Percentiles rank a stretch among this genome's conserved stretches.
Evolutionary conservation across 2,888 invertebrate genomes (phyloP).

Genomic region (Proisotoma minuta): DNA sequence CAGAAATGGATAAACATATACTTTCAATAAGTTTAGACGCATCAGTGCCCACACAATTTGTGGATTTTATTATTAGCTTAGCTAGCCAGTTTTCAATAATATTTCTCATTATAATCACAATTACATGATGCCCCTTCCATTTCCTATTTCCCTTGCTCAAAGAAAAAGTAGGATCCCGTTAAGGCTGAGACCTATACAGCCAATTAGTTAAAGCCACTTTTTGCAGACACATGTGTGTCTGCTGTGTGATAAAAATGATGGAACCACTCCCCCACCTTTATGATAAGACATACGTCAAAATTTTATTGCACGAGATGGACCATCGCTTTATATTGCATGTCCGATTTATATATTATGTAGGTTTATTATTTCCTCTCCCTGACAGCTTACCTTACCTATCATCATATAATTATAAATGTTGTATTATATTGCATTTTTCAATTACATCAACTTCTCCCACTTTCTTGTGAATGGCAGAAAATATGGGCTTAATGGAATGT

Average conservation of each 20-base stretch:
- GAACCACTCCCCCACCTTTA: background rate
- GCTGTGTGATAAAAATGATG: background rate
- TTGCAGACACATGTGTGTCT: background rate
- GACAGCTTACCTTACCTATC: too few relatives aligned
- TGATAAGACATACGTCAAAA: background rate
- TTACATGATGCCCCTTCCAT: slow-evolving; percentile 18
- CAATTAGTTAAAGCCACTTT: slow-evolving; percentile 28
- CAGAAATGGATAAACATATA: too few relatives aligned
- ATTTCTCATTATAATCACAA: slow-evolving; percentile 16
- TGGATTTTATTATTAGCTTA: too few relatives aligned
- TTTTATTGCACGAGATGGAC: background rate
- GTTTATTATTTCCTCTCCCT: too few relatives aligned
- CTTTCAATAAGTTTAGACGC: too few relatives aligned
- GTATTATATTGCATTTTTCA: too few relatives aligned
- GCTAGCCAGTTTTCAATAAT: background rate
- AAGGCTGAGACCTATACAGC: slow-evolving; percentile 27
- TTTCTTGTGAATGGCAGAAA: too few relatives aligned
- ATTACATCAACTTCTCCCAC: too few relatives aligned
- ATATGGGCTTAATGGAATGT: too few relatives aligned
- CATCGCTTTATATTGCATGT: background rate
- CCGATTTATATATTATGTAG: background rate
- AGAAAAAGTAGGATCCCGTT: slow-evolving; percentile 16
- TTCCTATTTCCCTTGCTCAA: slow-evolving; percentile 33
- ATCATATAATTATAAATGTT: too few relatives aligned
- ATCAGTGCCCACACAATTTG: too few relatives aligned